Evolutionary conservation across 2,888 invertebrate species (phyloP).

Genomic region (Bombylius major): DNA sequence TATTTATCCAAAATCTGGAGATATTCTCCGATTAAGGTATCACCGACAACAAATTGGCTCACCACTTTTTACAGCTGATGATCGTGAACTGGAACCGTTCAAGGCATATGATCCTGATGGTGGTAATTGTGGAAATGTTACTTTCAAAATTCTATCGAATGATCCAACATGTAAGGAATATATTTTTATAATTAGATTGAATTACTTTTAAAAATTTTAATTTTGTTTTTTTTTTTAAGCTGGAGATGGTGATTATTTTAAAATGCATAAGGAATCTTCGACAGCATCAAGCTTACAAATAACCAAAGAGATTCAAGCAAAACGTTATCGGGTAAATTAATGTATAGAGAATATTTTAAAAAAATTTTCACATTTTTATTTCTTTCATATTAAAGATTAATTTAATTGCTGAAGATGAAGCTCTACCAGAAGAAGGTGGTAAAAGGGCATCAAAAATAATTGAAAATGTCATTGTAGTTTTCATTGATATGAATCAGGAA

Average conservation of each 20-base stretch:
- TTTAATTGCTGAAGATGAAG: not conserved
- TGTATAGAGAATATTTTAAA: not conserved
- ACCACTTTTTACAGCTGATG: conserved; percentile 25
- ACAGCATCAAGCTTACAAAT: conserved; percentile 17
- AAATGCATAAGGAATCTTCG: conserved; percentile 15
- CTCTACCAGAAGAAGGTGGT: conserved; percentile 37
- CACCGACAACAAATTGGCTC: conserved; percentile 13
- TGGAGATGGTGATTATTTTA: conserved; percentile 17
- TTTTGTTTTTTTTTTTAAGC: conserved; percentile 6
- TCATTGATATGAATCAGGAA: conserved; percentile 39
- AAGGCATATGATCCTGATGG: conserved; percentile 44
- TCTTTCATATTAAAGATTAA: conserved; percentile 34
- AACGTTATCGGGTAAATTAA: conserved; percentile 16
- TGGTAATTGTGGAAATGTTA: conserved; percentile 42
- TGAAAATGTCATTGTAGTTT: conserved; percentile 32
- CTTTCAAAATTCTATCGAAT: conserved; percentile 32
- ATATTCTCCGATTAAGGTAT: conserved; percentile 34
- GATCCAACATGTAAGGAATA: conserved; percentile 2
- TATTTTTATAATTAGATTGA: not conserved
- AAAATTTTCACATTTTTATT: conserved; percentile 1
- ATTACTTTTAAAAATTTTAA: not conserved
- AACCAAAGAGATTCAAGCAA: conserved; percentile 11
- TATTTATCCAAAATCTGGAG: conserved; percentile 36
- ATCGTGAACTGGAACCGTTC: conserved; percentile 35
- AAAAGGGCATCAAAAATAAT: conserved; percentile 15